These are phyloP conservation scores for Hylyphantes graminicola DNA, from an alignment of 1,140 invertebrate species.

Conservation along the genomic window DNA sequence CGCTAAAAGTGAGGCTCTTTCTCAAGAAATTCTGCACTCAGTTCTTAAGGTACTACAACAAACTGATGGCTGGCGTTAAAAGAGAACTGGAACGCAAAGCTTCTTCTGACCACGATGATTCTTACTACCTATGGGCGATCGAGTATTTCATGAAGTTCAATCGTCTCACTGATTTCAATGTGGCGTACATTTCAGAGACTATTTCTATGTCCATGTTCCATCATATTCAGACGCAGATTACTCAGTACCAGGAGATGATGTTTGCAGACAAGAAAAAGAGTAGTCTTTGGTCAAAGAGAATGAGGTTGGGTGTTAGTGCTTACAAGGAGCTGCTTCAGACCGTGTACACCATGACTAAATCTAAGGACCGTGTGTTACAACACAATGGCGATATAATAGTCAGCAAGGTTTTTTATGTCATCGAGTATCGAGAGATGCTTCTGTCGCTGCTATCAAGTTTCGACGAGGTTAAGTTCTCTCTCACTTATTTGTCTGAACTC, in stretches of 20 bases:
- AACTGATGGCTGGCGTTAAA: slow-evolving; percentile 85
- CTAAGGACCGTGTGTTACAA: slow-evolving; percentile 74
- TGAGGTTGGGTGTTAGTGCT: slow-evolving; percentile 82
- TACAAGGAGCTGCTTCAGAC: slow-evolving; percentile 78
- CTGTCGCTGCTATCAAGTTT: slow-evolving; percentile 82
- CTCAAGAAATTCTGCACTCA: slow-evolving; percentile 94
- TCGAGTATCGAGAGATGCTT: slow-evolving; percentile 93
- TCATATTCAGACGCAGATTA: slow-evolving; percentile 91
- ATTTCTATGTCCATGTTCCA: slow-evolving; percentile 91
- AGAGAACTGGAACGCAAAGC: slow-evolving; percentile 7
- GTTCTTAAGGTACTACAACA: slow-evolving; percentile 92
- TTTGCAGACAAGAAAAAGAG: slow-evolving; percentile 86
- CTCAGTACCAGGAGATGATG: slow-evolving; percentile 90
- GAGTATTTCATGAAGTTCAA: slow-evolving; percentile 99
- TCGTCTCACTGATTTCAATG: slow-evolving; percentile 82
- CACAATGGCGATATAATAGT: slow-evolving; percentile 66
- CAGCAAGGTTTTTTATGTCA: slow-evolving; percentile 90
- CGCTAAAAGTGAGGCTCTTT: slow-evolving; percentile 83
- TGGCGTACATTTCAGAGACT: slow-evolving; percentile 90
- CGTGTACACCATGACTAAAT: slow-evolving; percentile 83
- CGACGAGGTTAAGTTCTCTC: slow-evolving; percentile 87
- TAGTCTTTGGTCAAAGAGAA: slow-evolving; percentile 80
- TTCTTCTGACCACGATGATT: slow-evolving; percentile 79
- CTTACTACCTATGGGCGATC: slow-evolving; percentile 93
- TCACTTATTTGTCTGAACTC: slow-evolving; percentile 88